These are phyloP conservation scores for Alethe castanea DNA, from an alignment of 2,113 vertebrate species.

Conservation along the genomic window DNA sequence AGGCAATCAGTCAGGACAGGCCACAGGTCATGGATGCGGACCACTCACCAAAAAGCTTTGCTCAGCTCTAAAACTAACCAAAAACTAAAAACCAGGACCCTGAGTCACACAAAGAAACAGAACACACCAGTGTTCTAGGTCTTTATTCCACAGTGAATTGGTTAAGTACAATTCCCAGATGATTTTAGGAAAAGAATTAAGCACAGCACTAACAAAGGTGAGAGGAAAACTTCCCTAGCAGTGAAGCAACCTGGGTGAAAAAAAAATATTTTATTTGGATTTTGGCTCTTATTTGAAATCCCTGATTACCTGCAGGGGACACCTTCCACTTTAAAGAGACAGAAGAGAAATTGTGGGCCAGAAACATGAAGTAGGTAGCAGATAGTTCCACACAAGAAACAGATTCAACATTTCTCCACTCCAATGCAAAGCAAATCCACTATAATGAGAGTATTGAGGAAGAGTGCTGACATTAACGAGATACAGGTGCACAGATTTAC, in stretches of 20 bases:
- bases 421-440: background rate
- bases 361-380: background rate
- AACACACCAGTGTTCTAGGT: background rate
- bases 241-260: background rate
- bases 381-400: background rate
- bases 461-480: background rate
- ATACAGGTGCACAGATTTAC: background rate
- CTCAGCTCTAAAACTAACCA: background rate
- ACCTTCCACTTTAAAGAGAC: background rate
- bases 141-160: background rate
- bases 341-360: background rate
- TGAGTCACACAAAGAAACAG: background rate
- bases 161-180: background rate
- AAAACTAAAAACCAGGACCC: background rate
- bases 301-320: background rate
- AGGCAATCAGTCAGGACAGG: background rate
- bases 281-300: background rate
- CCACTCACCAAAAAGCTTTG: background rate
- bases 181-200: background rate
- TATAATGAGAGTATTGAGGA: background rate
- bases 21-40: background rate
- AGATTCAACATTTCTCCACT: background rate
- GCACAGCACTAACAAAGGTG: rapidly evolving
- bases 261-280: background rate
- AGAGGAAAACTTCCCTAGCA: background rate